Conservation (phyloP, 2,888 invertebrate genomes). For the Sipha maydis region DNA sequence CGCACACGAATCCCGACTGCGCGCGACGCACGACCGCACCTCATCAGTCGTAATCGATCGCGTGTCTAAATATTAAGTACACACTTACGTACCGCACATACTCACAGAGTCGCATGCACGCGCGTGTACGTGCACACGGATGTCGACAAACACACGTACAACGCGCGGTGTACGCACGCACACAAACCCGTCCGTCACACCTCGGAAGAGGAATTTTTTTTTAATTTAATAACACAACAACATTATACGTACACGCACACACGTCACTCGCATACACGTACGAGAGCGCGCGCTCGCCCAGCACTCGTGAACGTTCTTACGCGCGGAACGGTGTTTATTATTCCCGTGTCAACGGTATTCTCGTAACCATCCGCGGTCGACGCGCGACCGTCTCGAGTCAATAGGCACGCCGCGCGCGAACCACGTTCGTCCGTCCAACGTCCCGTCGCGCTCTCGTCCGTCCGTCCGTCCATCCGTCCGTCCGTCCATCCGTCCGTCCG, state of each 20-base stretch:
- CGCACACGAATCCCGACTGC: conserved; percentile 30
- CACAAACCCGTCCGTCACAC: conserved; percentile 17
- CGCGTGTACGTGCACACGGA: background rate
- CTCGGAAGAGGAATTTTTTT: conserved; percentile 18
- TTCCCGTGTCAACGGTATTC: background rate
- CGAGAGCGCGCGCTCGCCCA: background rate
- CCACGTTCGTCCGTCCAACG: too few relatives aligned
- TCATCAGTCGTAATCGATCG: conserved; percentile 60
- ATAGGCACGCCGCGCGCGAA: too few relatives aligned
- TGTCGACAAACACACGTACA: background rate
- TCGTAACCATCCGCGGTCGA: background rate
- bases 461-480: too few relatives aligned
- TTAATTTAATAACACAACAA: background rate
- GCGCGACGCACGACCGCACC: conserved; percentile 39
- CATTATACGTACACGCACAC: background rate
- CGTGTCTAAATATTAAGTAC: conserved; percentile 27
- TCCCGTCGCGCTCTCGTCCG: too few relatives aligned
- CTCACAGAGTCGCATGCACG: background rate
- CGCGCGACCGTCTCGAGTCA: background rate
- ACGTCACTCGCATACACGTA: background rate
- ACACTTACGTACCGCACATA: background rate
- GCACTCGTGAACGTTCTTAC: too few relatives aligned
- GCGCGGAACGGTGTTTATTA: background rate
- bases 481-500: too few relatives aligned
- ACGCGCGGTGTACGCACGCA: background rate